These are phyloP conservation scores for Pandemis corylana DNA, from an alignment of 2,888 invertebrate genomes.

Conservation along the genomic window DNA sequence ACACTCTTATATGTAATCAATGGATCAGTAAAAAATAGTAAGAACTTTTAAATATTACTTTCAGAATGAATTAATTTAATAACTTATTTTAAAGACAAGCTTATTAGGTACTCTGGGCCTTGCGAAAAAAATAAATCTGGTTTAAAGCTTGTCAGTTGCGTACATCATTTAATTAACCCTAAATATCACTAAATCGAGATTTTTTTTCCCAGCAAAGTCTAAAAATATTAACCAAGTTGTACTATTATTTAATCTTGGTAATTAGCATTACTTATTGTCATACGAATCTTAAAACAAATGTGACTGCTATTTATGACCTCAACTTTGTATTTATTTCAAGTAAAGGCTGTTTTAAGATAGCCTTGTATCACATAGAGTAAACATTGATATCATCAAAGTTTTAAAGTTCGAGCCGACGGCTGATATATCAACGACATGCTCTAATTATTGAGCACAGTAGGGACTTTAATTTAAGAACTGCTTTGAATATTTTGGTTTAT, in stretches of 20 bases:
- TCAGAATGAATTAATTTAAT: too few relatives aligned
- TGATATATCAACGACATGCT: slow-evolving; percentile 48
- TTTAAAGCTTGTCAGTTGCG: too few relatives aligned
- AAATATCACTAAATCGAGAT: neutral
- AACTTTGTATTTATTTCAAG: slow-evolving; percentile 55
- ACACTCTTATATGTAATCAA: too few relatives aligned
- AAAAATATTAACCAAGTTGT: neutral
- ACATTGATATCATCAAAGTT: slow-evolving; percentile 57
- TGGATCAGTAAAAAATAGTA: too few relatives aligned
- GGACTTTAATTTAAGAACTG: neutral
- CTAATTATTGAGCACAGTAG: neutral
- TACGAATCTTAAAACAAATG: slow-evolving; percentile 6
- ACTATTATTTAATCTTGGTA: neutral
- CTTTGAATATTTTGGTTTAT: too few relatives aligned
- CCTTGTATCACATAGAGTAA: slow-evolving; percentile 59
- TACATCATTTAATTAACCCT: too few relatives aligned
- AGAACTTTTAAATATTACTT: too few relatives aligned
- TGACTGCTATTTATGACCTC: slow-evolving; percentile 56
- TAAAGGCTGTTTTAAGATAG: slow-evolving; percentile 54
- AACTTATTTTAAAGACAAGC: too few relatives aligned
- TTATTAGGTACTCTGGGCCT: too few relatives aligned
- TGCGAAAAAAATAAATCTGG: too few relatives aligned
- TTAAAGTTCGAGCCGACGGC: slow-evolving; percentile 52
- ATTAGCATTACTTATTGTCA: neutral
- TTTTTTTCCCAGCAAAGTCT: neutral